A percentile compares a stretch with the other conserved stretches of the same genome.
These are phyloP conservation scores for Ophonus ardosiacus DNA, from an alignment of 2,888 invertebrate genomes.

Conservation along the genomic window DNA sequence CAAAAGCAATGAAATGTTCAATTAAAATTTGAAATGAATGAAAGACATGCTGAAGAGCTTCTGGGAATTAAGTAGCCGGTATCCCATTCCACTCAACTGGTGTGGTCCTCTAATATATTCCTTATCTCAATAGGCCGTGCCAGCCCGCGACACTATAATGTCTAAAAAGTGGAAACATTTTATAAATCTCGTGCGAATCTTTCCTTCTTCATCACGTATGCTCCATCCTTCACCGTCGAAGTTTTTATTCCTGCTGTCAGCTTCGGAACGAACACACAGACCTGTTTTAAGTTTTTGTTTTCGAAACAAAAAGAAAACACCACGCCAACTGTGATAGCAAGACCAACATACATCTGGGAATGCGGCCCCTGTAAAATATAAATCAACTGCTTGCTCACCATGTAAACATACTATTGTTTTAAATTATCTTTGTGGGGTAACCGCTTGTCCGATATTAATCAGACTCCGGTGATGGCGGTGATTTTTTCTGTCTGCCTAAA, in stretches of 20 bases:
- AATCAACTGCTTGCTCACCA: slow-evolving; percentile 55
- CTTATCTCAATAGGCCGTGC: slow-evolving; percentile 54
- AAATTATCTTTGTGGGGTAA: slow-evolving; percentile 59
- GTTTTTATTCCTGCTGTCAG: slow-evolving; percentile 59
- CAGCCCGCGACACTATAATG: slow-evolving; percentile 64
- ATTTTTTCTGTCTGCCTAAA: slow-evolving; percentile 61
- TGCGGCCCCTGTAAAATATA: slow-evolving; percentile 55
- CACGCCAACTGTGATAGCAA: slow-evolving; percentile 47
- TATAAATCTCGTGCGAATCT: slow-evolving; percentile 69
- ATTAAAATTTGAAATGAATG: slow-evolving; percentile 14
- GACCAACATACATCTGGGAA: slow-evolving; percentile 55
- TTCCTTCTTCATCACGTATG: slow-evolving; percentile 44
- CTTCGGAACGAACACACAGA: slow-evolving; percentile 46
- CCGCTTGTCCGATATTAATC: slow-evolving; percentile 60
- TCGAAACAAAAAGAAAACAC: slow-evolving; percentile 52
- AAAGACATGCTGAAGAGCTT: background rate
- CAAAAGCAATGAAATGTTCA: background rate
- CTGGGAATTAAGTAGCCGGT: background rate
- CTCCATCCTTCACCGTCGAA: slow-evolving; percentile 49
- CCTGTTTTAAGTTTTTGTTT: slow-evolving; percentile 59
- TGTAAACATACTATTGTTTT: slow-evolving; percentile 63
- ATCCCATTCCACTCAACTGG: slow-evolving; percentile 11
- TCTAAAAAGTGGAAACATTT: slow-evolving; percentile 71
- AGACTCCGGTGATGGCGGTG: slow-evolving; percentile 42
- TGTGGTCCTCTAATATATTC: slow-evolving; percentile 62